Base-by-base conservation (phyloP, 2,113 vertebrate genomes). In the Tringa solitaria region DNA sequence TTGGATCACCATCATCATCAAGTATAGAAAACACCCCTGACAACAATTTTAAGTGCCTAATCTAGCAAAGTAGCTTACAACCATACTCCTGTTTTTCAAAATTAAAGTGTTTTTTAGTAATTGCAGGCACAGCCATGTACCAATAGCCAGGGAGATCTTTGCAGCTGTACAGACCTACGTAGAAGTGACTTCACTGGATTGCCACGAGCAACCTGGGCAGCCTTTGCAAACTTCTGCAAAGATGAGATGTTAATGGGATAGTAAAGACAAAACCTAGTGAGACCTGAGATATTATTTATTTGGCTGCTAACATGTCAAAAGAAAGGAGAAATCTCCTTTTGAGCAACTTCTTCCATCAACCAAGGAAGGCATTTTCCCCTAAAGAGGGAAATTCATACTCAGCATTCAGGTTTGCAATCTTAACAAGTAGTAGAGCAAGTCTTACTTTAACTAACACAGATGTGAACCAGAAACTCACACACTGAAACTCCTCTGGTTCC, bases 321-420 rank as follows among this genome's bases (percentile, higher is more conserved):
- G 59, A 89, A 97, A 94, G 79, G 57, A 96, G 69, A 83, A 91
- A 69, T 90, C 80, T 92, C 87, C 77, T 77, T 70, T 84, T 64
- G 28, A 94, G 46, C 77, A 96, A 77, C 41, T 83, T 54, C 51
- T 96, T 82, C 79, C 63, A 84, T 74, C 65, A 88, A 65, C 35
- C 48, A 48, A 88, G 50, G 24, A 90, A 95, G 43, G 65, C 57
- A 37, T 5, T 18, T 48, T 84, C 46, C 65, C 78, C 37, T 57
- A 45, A 77, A 50, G 75, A 72, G 48, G 74, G 74, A 88, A 57
- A 15, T 43, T 53, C 14, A 84, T 17, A 89, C 18, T 51, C 80
- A 59, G 37, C 13, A n/a, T 56, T 72, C 48, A 76, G 26, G 26
- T 72, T 72, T 56, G 33, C 63, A 92, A 79, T 27, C 70, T 72